Conservation (phyloP, 2,888 invertebrate species). For the Diaphora mendica region DNA sequence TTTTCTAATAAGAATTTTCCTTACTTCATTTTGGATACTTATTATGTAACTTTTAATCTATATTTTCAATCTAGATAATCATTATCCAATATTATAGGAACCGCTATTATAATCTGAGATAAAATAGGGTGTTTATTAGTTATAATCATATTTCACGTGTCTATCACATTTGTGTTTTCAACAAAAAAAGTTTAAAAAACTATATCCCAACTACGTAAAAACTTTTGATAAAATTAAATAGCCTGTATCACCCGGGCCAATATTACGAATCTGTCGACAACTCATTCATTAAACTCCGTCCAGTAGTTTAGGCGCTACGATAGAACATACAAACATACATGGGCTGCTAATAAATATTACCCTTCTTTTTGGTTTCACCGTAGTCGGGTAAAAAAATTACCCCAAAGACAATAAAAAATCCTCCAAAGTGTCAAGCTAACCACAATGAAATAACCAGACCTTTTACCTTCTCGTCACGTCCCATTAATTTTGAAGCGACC, state of each 20-base stretch:
- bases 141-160: background rate
- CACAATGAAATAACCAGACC: background rate
- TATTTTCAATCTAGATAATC: background rate
- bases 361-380: no score
- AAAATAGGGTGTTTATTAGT: background rate
- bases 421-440: background rate
- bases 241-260: no score
- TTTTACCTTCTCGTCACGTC: background rate
- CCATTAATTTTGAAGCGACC: conserved; percentile 1
- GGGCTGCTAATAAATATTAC: no score
- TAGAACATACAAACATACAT: no score
- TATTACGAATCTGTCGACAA: no score
- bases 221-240: no score
- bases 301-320: no score
- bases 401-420: background rate
- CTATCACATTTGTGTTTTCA: background rate
- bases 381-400: no score
- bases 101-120: background rate
- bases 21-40: background rate
- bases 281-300: no score
- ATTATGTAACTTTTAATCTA: background rate
- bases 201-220: no score
- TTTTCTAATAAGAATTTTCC: background rate
- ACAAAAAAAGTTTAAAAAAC: no score
- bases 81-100: background rate